Percentiles rank a stretch among this genome's conserved stretches.
phyloP scores from a whole-genome alignment of 2,888 invertebrate species.

The Hipparchia sbordonii region DNA sequence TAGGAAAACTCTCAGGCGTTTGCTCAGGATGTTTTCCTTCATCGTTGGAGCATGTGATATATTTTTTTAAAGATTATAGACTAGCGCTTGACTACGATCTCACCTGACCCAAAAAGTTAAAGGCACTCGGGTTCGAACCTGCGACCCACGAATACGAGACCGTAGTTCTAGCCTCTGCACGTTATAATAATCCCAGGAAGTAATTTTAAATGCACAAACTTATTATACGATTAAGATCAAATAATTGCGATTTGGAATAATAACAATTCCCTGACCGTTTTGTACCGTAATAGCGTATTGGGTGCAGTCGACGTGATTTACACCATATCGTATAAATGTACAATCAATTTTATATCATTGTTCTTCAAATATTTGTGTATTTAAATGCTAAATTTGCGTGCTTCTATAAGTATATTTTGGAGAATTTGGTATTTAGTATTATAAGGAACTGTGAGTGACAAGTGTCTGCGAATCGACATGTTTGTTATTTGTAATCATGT shows the following conservation, averaged over 20 bases:
- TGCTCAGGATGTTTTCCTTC: no score
- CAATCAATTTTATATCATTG: conserved; percentile 4
- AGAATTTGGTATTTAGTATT: neutral
- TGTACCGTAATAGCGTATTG: conserved; percentile 1
- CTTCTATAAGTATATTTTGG: neutral
- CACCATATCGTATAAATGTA: neutral
- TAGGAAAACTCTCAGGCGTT: no score
- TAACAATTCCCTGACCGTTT: conserved; percentile 27
- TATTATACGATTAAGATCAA: conserved; percentile 29
- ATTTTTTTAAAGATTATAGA: no score
- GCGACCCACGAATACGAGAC: no score
- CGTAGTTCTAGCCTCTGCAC: neutral
- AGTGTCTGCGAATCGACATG: conserved; percentile 39
- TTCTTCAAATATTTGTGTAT: neutral
- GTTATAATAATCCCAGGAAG: conserved; percentile 26
- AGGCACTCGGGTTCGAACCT: no score
- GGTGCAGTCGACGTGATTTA: neutral
- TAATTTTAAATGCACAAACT: conserved; percentile 26
- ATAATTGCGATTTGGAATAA: conserved; percentile 26
- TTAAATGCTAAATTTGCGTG: neutral
- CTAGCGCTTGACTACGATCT: no score
- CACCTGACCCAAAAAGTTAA: no score
- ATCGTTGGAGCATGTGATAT: no score
- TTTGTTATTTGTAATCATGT: conserved; percentile 25
- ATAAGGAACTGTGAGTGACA: conserved; percentile 26